Evolutionary conservation across 2,888 invertebrate genomes (phyloP).

Genomic region (Adelognathus sp.): DNA sequence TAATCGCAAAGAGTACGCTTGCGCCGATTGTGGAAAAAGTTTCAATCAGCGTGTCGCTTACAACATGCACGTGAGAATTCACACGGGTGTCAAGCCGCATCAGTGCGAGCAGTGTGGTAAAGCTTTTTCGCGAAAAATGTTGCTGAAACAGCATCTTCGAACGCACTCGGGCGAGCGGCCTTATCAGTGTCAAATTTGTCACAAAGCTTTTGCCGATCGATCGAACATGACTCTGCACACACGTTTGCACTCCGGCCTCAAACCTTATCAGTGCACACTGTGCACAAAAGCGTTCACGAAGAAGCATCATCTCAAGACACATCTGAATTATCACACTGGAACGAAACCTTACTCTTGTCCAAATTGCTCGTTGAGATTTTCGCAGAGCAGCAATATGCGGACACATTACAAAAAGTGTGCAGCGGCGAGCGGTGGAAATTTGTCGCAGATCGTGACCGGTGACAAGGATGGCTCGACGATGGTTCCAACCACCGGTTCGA

Average conservation of each 20-base stretch:
- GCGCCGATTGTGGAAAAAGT: constrained; percentile 90
- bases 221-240: constrained; percentile 93
- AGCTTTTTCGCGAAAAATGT: constrained; percentile 92
- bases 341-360: constrained; percentile 90
- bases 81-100: constrained; percentile 91
- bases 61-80: constrained; percentile 93
- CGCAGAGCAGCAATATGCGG: constrained; percentile 93
- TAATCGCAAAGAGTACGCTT: constrained; percentile 91
- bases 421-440: constrained; percentile 46
- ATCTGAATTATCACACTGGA: constrained; percentile 92
- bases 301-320: constrained; percentile 92
- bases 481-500: constrained; percentile 45
- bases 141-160: constrained; percentile 91
- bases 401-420: constrained; percentile 91
- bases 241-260: constrained; percentile 90
- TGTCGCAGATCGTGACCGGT: background rate
- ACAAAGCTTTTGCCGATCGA: constrained; percentile 91
- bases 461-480: background rate
- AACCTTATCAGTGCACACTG: constrained; percentile 87
- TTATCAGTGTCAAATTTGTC: constrained; percentile 90
- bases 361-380: constrained; percentile 89
- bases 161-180: constrained; percentile 92
- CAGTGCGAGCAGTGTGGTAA: constrained; percentile 90
- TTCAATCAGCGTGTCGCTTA: constrained; percentile 94
- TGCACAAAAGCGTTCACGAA: constrained; percentile 92